Evolutionary conservation across 1,140 invertebrate genomes (phyloP).

Genomic region (Leptinotarsa texana): DNA sequence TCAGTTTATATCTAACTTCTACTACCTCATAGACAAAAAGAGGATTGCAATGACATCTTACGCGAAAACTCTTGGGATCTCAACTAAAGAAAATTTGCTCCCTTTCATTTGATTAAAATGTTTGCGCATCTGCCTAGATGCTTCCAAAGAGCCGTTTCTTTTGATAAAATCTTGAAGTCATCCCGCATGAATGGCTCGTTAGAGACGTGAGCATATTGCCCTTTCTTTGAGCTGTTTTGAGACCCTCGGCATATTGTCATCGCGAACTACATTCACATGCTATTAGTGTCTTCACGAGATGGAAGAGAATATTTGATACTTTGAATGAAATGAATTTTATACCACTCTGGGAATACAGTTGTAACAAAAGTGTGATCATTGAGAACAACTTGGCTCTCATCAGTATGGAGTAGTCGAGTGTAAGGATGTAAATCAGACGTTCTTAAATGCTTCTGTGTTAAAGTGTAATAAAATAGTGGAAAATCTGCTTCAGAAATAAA

Average conservation of each 20-base stretch:
- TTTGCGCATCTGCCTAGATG: slow-evolving; percentile 3
- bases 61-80: neutral
- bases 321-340: too few species aligned
- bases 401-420: too few species aligned
- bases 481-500: too few species aligned
- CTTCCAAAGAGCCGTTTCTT: neutral
- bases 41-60: neutral
- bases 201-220: neutral
- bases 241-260: neutral
- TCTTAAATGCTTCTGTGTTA: too few species aligned
- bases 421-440: too few species aligned
- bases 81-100: neutral
- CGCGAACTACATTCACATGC: neutral
- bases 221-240: neutral
- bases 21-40: neutral
- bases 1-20: too few species aligned
- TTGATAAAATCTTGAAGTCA: slow-evolving; percentile 6
- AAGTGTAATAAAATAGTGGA: too few species aligned
- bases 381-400: too few species aligned
- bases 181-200: slow-evolving; percentile 2
- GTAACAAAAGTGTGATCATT: too few species aligned
- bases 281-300: too few species aligned
- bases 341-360: too few species aligned
- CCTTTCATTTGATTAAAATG: slow-evolving; percentile 8
- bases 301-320: too few species aligned